Base-by-base conservation (phyloP, 1,140 invertebrate species). In the Drosophila simulans region DNA sequence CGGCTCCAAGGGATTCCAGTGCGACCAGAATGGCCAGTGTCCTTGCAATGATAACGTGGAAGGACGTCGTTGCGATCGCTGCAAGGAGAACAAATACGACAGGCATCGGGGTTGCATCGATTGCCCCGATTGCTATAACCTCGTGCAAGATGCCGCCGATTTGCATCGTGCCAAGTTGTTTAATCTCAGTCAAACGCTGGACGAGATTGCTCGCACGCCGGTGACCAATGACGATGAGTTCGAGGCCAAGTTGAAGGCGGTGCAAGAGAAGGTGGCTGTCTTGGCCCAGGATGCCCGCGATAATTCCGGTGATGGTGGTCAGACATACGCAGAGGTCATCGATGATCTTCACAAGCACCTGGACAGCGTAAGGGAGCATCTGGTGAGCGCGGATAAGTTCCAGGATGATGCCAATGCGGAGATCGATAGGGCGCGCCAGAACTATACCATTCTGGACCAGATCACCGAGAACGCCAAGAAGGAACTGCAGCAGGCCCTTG, bases 51-150 rank as follows among this genome's bases (percentile, higher is more conserved):
- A 97, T 51, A 98, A 98, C 91, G 97, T 98, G 1, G 97, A 98
- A 92, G 98, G 98, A 10, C 92, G 96, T 59, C 94, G 95, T n/a
- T 99, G 98, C 91, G 97, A 99, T 86, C 95, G 96, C 27, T 99
- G 98, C 91, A 97, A 97, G 92, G 97, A 98, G 88, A 98, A 99
- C 90, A 98, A 97, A 90, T 95, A 96, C 80, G 95, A 97, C 89
- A 94, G 97, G 31, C 96, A 97, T 75, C 94, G 95, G 42, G 97
- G 97, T 12, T 98, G 97, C 86, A 93, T 97, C 55, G 96, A 98
- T 86, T 99, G 98, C 93, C 97, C 97, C 0, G 94, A 96, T 15
- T 99, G 98, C 91, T 99, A 99, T 90, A 98, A 97, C 92, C 93
- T 99, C 0, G 97, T 99, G 0, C 96, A 98, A 91, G 96, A 97